Base-by-base conservation (phyloP, 2,113 vertebrate genomes). In the Calyptomena viridis region DNA sequence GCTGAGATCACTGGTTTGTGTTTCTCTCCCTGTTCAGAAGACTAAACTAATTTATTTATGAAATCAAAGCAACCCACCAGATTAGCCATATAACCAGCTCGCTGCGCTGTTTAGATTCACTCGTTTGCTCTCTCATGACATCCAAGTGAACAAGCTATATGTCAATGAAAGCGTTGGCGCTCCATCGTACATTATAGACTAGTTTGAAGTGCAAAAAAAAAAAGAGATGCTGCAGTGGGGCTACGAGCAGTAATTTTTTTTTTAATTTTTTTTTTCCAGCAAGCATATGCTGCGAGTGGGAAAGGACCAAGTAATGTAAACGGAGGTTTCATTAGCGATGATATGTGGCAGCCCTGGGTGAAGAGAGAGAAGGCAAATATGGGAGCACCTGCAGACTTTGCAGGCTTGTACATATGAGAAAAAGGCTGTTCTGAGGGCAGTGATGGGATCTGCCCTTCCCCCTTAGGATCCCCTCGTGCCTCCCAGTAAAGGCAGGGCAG, bases 121-220 rank as follows among this genome's bases (percentile, higher is more conserved):
- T 96, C n/a, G 78, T 95, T 97, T 95, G 95, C 95, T 97, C 94
- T 85, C 94, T 96, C 84, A 62, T 97, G 95, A 97, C 96, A 97
- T 89, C 93, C 91, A 97, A 95, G 95, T 97, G 97, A 96, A 97
- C 96, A 97, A 96, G 82, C 96, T 95, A 96, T 96, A 96, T 96
- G 97, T 95, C 95, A 95, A 73, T 71, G 96, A 96, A 97, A 96
- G 95, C 93, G 93, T 96, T 96, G 95, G 96, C 92, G 90, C 94
- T 95, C 81, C 91, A 86, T 67, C 94, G 39, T 96, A 76, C 69
- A 93, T 91, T 97, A 96, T 91, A 97, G 89, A 91, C 86, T 95
- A 88, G 69, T 84, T 52, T 93, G 84, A 96, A 96, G 92, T 95
- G 96, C 86, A 97, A 95, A 95, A 97, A 89, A 95, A 93, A 96